Percentiles rank a stretch among this genome's conserved stretches.
Evolutionary conservation across 64 coral and sea anemone genomes (phyloP).

Genomic region (Stichodactyla helianthus): DNA sequence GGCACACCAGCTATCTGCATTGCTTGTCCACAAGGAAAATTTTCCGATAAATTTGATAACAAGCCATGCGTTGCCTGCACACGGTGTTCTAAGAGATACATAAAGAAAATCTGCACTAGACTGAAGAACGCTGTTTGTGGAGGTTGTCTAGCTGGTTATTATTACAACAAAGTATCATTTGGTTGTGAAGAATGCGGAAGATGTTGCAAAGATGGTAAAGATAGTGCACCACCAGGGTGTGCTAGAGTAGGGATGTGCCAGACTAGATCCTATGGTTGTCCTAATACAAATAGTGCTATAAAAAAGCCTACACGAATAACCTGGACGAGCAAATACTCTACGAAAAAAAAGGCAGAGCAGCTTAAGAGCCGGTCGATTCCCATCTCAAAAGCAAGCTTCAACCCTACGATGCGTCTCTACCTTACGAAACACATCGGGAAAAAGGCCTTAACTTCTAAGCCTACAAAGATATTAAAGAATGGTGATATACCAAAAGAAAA

Average conservation of each 20-base stretch:
- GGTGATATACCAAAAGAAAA: too few relatives aligned
- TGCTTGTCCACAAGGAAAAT: background rate
- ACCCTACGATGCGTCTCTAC: background rate
- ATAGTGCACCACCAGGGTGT: background rate
- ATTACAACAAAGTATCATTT: background rate
- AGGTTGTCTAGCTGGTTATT: background rate
- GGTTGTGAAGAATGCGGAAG: slow-evolving; percentile 3
- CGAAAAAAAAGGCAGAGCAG: too few relatives aligned
- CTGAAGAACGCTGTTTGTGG: background rate
- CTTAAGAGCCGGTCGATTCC: too few relatives aligned
- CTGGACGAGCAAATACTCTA: background rate
- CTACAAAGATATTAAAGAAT: too few relatives aligned
- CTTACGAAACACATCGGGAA: background rate
- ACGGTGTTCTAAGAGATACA: background rate
- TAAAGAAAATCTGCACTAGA: background rate
- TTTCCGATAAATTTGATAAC: background rate
- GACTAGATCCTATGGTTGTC: slow-evolving; percentile 10
- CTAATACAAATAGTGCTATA: background rate
- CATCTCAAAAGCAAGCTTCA: too few relatives aligned
- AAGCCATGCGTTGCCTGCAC: background rate
- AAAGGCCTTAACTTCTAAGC: too few relatives aligned
- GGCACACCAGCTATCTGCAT: background rate
- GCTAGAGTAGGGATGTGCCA: background rate
- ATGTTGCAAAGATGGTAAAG: slow-evolving; percentile 4
- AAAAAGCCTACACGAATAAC: background rate